Evolutionary conservation across 2,888 invertebrate species (phyloP).

Genomic region (Rhaphigaster nebulosa): DNA sequence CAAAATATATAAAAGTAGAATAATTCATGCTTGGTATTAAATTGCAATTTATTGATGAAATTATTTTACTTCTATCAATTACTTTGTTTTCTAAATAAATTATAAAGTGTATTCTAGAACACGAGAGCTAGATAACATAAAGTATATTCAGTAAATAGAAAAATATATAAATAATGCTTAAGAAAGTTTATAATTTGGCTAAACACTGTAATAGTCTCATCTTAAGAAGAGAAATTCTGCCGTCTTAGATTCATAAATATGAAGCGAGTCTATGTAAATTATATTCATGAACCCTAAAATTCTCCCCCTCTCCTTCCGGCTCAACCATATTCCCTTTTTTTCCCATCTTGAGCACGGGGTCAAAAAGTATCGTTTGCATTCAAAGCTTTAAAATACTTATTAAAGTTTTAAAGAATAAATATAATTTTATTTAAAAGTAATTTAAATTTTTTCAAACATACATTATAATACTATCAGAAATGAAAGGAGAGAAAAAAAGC

Average conservation of each 20-base stretch:
- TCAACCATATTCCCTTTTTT: background rate
- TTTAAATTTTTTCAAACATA: background rate
- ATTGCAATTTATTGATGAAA: too few relatives aligned
- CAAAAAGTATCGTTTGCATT: background rate
- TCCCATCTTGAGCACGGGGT: background rate
- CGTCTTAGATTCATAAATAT: constrained; percentile 26
- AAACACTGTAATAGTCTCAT: background rate
- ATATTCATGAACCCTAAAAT: constrained; percentile 1
- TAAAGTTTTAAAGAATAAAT: background rate
- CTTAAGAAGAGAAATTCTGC: background rate
- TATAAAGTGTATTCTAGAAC: too few relatives aligned
- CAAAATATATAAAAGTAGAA: too few relatives aligned
- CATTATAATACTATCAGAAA: background rate
- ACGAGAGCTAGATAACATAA: too few relatives aligned
- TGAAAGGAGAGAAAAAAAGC: background rate
- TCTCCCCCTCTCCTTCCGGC: background rate
- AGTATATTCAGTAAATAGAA: background rate
- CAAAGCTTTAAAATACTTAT: background rate
- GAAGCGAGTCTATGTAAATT: constrained; percentile 4
- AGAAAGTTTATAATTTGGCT: background rate
- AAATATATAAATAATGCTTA: background rate
- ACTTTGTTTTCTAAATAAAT: too few relatives aligned
- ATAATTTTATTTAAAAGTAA: background rate
- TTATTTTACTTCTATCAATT: too few relatives aligned
- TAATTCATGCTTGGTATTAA: too few relatives aligned